Conservation (phyloP, 2,888 invertebrate genomes). For the Drosophila prolongata region DNA sequence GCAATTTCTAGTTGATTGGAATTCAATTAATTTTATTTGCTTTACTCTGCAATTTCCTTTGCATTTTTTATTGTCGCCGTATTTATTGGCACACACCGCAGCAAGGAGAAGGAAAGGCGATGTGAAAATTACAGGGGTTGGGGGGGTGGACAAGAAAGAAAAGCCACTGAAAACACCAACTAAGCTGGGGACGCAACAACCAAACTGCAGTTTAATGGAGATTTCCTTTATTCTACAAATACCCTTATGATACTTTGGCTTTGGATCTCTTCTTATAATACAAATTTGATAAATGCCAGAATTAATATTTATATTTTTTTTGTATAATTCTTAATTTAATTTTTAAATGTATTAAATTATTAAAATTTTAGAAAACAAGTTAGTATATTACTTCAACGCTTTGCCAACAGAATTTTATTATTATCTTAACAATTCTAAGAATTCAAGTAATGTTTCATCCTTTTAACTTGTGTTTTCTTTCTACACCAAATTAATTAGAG, state of each 20-base stretch:
- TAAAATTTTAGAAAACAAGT: too few species aligned
- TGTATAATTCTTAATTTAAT: conserved; percentile 2
- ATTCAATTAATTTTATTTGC: conserved; percentile 82
- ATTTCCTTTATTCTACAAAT: conserved; percentile 42
- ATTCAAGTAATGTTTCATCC: too few species aligned
- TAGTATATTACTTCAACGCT: too few species aligned
- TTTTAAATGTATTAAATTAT: too few species aligned
- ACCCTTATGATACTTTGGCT: conserved; percentile 10
- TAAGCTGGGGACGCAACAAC: conserved; percentile 31
- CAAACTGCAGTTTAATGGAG: conserved; percentile 72
- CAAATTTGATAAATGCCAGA: neutral
- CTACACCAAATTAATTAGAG: too few species aligned
- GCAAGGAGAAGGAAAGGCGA: conserved; percentile 8
- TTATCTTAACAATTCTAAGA: too few species aligned
- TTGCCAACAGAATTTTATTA: too few species aligned
- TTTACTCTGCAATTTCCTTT: conserved; percentile 79
- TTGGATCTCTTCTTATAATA: neutral
- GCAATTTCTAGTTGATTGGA: conserved; percentile 81
- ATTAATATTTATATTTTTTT: conserved; percentile 27
- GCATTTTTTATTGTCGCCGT: conserved; percentile 76
- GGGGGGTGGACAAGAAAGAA: conserved; percentile 12
- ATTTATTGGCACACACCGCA: conserved; percentile 73
- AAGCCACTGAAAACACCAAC: conserved; percentile 45
- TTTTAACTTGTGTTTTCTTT: too few species aligned
- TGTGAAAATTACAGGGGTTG: neutral